A percentile compares a stretch with the other conserved stretches of the same genome.
Conservation (phyloP, 2,797 vertebrate species). For the Amphiprion clarkii region DNA sequence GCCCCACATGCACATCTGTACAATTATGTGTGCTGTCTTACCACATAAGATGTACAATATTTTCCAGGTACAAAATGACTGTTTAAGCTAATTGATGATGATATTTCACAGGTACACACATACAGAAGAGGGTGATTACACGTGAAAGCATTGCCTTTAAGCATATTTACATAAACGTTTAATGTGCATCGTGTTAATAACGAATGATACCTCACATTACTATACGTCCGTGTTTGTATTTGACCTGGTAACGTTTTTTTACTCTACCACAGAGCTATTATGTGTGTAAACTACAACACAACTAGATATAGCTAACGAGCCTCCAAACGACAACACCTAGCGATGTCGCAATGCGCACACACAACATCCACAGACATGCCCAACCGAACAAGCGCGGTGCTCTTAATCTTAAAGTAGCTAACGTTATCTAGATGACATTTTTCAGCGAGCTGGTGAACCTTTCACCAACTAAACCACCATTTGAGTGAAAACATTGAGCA, state of each 20-base stretch:
- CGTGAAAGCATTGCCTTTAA: background rate
- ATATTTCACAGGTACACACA: background rate
- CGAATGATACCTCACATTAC: background rate
- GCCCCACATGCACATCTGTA: no score
- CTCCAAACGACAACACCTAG: background rate
- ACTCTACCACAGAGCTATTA: background rate
- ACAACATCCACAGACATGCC: background rate
- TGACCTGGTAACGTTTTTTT: background rate
- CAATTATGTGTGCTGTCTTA: no score
- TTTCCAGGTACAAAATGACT: accelerated
- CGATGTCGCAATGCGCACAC: slow-evolving; percentile 72
- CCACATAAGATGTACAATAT: background rate
- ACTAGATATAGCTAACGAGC: background rate
- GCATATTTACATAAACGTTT: background rate
- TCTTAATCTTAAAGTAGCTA: background rate
- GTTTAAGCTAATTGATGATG: background rate
- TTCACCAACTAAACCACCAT: background rate
- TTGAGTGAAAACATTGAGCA: background rate
- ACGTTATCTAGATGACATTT: accelerated
- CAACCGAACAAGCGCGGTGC: background rate
- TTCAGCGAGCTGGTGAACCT: accelerated
- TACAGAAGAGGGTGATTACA: background rate
- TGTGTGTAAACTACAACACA: background rate
- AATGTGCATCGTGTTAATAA: background rate
- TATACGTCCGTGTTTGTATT: background rate